Base-by-base conservation (phyloP, 1,140 invertebrate species). In the Brachionus asplanchnoidis region DNA sequence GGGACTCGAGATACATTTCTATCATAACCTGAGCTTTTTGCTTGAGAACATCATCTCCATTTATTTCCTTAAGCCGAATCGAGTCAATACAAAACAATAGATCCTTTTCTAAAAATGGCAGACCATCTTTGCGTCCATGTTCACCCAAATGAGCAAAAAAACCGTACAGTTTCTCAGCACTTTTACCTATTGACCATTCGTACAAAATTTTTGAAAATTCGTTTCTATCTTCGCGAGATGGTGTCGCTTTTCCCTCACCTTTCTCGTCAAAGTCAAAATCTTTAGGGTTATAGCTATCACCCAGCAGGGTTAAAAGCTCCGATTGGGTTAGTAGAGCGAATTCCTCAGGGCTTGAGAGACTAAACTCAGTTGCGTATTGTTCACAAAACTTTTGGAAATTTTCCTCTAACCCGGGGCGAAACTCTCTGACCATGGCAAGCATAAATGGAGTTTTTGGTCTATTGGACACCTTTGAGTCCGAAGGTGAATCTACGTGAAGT, bases 21-120 rank as follows among this genome's bases (percentile, higher is more conserved):
- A 88, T 86, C 9, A 90, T 86, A 9, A 88, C 87, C 85, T 88
- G 88, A n/a, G 88, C 87, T 86, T 90, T 90, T 44, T 87, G 84
- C 53, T 87, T 87, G 32, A 90, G 77, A 40, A 89, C 85, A 77
- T 89, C 89, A 28, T 89, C 88, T 85, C 89, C 88, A n/a, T 87
- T 86, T 86, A 86, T 88, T 70, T 86, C 86, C 82, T 90, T 90
- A 56, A 89, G 89, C 66, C 89, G 88, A 75, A 88, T 88, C 23
- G 89, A 88, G 86, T 90, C 89, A 40, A 89, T 87, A 65, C 89
- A 90, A 85, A 89, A 90, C 85, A 89, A 88, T 42, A 90, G 86
- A 86, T 90, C 89, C 84, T 88, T 88, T 85, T 89, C 88, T 14
- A 89, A 86, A 32, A 87, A 87, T n/a, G 88, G 88, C 77, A 87